These are phyloP conservation scores for Cariama cristata DNA, from an alignment of 2,113 vertebrate genomes.

Conservation along the genomic window DNA sequence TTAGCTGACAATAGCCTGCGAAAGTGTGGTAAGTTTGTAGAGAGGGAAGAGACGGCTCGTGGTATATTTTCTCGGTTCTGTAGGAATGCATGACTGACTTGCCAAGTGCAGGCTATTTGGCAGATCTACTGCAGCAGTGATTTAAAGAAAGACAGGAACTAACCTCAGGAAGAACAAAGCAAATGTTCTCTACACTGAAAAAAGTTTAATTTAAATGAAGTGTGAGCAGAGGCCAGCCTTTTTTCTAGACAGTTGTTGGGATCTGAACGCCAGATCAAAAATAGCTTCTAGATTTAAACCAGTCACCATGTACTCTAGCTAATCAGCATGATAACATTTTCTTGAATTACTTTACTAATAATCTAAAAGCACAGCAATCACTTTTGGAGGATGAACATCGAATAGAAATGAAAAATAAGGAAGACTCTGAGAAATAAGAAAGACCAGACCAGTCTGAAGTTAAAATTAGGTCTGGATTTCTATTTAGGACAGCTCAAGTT, in stretches of 20 bases:
- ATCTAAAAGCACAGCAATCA: background rate
- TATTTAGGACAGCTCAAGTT: background rate
- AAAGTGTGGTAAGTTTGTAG: background rate
- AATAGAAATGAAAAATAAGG: background rate
- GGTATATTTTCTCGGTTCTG: background rate
- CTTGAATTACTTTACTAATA: background rate
- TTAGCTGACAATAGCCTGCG: background rate
- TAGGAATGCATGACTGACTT: background rate
- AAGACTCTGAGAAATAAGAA: background rate
- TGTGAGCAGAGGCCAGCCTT: background rate
- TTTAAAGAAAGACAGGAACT: background rate
- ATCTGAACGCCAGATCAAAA: background rate
- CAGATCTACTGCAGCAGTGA: background rate
- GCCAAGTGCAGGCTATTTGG: background rate
- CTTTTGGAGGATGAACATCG: background rate
- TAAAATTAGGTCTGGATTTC: constrained; percentile 33
- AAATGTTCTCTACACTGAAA: background rate
- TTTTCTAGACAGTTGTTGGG: background rate
- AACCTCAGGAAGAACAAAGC: background rate
- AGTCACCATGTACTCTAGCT: background rate
- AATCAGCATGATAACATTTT: background rate
- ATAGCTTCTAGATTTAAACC: background rate
- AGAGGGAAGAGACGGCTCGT: background rate
- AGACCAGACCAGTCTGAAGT: background rate
- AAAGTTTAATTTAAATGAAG: background rate